A percentile compares a stretch with the other conserved stretches of the same genome.
Evolutionary conservation across 2,888 invertebrate genomes (phyloP).

Genomic region (Eilema caniola): DNA sequence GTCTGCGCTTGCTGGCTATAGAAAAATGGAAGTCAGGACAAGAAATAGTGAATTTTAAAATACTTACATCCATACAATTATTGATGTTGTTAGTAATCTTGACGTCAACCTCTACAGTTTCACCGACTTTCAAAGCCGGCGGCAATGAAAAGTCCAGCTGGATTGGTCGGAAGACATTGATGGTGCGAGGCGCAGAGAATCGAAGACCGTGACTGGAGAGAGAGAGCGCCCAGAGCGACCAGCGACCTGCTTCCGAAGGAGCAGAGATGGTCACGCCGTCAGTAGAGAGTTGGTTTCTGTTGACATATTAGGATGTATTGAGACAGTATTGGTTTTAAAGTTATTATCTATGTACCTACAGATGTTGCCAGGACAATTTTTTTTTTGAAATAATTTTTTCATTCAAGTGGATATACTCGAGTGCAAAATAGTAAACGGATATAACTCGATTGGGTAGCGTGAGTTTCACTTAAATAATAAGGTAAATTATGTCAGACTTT

Average conservation of each 20-base stretch:
- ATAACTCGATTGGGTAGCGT: background rate
- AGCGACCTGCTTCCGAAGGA: constrained; percentile 88
- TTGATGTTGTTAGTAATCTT: constrained; percentile 90
- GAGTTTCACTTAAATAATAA: constrained; percentile 19
- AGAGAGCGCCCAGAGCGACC: constrained; percentile 89
- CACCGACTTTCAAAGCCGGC: constrained; percentile 87
- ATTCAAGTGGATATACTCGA: no score
- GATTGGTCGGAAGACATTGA: constrained; percentile 88
- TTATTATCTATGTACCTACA: no score
- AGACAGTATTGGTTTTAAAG: background rate
- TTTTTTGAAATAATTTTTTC: no score
- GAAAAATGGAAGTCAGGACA: background rate
- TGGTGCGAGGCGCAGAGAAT: constrained; percentile 87
- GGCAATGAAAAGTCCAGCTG: constrained; percentile 88
- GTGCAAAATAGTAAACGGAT: background rate
- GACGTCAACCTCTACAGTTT: constrained; percentile 89
- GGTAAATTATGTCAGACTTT: constrained; percentile 41
- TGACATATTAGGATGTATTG: background rate
- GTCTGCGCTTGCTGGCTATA: no score
- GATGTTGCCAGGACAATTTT: no score
- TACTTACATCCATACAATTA: constrained; percentile 90
- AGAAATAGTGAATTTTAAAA: background rate
- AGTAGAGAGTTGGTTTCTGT: constrained; percentile 86
- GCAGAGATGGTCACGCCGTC: constrained; percentile 87
- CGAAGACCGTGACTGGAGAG: constrained; percentile 83